Conservation (phyloP, 2,797 vertebrate species). For the Chaetophractus vellerosus region DNA sequence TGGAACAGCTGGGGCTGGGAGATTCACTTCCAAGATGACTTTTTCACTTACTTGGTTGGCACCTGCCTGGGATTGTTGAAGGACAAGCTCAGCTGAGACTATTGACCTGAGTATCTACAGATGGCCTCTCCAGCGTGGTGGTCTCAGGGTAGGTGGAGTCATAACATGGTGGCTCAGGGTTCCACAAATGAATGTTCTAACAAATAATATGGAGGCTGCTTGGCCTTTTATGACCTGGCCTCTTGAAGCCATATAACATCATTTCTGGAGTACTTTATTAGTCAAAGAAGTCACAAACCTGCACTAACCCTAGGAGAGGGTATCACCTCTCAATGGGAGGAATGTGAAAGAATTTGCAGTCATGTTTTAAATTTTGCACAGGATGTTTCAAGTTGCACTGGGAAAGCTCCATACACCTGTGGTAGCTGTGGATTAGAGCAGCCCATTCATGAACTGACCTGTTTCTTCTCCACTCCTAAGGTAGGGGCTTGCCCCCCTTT, state of each 20-base stretch:
- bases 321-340: background rate
- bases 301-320: background rate
- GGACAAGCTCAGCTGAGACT: background rate
- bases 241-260: background rate
- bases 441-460: background rate
- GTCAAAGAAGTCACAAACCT: background rate
- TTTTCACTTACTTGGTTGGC: background rate
- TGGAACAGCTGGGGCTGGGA: background rate
- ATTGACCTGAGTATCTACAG: background rate
- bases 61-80: background rate
- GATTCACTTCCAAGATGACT: background rate
- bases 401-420: background rate
- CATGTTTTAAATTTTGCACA: background rate
- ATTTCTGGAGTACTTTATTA: background rate
- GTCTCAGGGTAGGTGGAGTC: background rate
- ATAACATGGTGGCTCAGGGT: background rate
- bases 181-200: background rate
- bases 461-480: constrained; percentile 20
- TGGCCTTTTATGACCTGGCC: background rate
- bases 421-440: background rate
- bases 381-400: background rate
- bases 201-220: background rate
- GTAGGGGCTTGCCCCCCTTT: background rate
- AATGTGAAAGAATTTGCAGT: constrained; percentile 14
- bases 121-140: background rate